Conservation (phyloP, 2,113 vertebrate species). For the Pipra filicauda region DNA sequence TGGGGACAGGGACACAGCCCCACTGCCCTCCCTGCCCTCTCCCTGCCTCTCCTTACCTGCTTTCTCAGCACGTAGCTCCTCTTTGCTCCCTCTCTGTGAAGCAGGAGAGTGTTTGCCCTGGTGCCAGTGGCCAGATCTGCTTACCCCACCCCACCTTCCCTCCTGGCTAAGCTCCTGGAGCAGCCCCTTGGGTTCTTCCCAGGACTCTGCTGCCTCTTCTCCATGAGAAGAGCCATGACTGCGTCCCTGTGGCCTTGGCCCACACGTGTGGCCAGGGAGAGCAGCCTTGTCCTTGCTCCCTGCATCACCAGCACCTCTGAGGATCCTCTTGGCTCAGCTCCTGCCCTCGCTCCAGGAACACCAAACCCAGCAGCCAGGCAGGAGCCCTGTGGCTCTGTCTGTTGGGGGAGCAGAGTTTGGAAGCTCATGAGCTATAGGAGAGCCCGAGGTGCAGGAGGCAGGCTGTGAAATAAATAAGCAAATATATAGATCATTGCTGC, state of each 20-base stretch:
- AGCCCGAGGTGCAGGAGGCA: not conserved
- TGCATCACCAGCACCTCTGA: not conserved
- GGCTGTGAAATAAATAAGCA: not conserved
- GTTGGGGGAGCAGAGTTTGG: not conserved
- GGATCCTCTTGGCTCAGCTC: not conserved
- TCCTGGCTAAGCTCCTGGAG: not conserved
- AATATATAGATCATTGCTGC: not conserved
- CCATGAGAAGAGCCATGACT: not conserved
- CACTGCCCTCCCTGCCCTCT: not conserved
- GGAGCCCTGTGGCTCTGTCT: not conserved
- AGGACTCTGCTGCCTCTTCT: not conserved
- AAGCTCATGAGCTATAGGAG: fast-evolving
- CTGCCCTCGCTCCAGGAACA: no score
- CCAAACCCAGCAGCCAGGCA: not conserved
- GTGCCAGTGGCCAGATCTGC: not conserved
- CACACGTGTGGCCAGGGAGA: not conserved
- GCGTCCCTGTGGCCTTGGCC: fast-evolving
- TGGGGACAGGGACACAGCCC: not conserved
- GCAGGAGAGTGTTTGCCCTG: not conserved
- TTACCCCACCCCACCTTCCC: not conserved
- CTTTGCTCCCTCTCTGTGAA: not conserved
- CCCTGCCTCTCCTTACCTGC: not conserved
- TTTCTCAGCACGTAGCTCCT: not conserved
- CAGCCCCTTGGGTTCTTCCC: not conserved
- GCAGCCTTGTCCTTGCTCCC: fast-evolving